These are phyloP conservation scores for Pharmacophagus antenor DNA, from an alignment of 2,888 invertebrate species.

Conservation along the genomic window DNA sequence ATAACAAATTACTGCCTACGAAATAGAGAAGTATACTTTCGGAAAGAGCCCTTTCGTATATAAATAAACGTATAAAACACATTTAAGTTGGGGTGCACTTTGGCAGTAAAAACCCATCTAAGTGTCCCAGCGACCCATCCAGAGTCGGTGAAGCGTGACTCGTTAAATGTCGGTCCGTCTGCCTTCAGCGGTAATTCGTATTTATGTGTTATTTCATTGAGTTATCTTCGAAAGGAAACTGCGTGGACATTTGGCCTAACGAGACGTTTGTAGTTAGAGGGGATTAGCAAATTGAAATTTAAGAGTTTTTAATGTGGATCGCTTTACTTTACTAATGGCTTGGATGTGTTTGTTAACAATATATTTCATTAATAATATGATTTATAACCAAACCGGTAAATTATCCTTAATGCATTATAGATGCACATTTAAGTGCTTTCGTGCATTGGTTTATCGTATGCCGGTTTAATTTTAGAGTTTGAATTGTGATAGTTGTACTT, in stretches of 20 bases:
- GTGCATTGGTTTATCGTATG: too few relatives aligned
- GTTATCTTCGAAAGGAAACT: conserved; percentile 33
- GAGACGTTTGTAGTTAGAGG: conserved; percentile 26
- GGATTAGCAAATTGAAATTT: conserved; percentile 27
- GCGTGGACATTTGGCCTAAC: conserved; percentile 36
- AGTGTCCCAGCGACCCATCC: conserved; percentile 24
- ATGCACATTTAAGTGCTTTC: too few relatives aligned
- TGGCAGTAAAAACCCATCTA: conserved; percentile 28
- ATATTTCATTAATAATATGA: not conserved
- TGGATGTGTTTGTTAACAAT: not conserved
- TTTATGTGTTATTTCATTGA: conserved; percentile 40
- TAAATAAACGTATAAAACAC: conserved; percentile 21
- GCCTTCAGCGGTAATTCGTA: conserved; percentile 35
- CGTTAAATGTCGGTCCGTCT: conserved; percentile 30
- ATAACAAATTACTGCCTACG: not conserved
- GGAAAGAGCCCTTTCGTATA: conserved; percentile 7
- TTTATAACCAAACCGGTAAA: too few relatives aligned
- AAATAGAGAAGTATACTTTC: conserved; percentile 7
- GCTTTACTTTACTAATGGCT: conserved; percentile 23
- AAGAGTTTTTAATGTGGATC: conserved; percentile 24
- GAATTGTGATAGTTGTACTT: too few relatives aligned
- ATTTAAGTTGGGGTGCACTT: conserved; percentile 27
- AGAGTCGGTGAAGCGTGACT: conserved; percentile 30
- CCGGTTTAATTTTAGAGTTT: too few relatives aligned
- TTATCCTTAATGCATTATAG: too few relatives aligned